Evolutionary conservation across 2,888 invertebrate genomes (phyloP).

Genomic region (Trachelus tabidus): DNA sequence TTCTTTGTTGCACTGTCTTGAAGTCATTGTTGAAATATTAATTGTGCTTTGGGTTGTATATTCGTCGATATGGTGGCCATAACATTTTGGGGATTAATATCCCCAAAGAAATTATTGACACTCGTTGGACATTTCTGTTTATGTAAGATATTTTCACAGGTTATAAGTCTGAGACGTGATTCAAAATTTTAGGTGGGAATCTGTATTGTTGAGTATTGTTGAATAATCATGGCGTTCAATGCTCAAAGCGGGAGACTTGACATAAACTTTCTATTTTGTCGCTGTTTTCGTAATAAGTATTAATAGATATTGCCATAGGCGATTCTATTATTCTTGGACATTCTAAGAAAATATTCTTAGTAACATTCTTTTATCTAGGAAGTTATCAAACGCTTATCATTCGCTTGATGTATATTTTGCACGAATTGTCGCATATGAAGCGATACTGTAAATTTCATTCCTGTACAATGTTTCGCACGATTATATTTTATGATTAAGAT

Average conservation of each 20-base stretch:
- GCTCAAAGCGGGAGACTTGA: background rate
- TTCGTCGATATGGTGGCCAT: background rate
- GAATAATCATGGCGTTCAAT: background rate
- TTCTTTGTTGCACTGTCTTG: background rate
- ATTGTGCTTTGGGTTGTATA: background rate
- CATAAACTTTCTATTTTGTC: background rate
- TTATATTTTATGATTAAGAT: too few relatives aligned
- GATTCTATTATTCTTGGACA: background rate
- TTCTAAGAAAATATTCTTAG: too few relatives aligned
- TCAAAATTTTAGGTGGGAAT: background rate
- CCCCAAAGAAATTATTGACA: conserved; percentile 34
- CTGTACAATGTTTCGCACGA: too few relatives aligned
- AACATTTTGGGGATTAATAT: conserved; percentile 24
- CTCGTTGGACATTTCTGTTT: conserved; percentile 40
- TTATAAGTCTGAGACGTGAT: background rate
- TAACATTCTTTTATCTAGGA: too few relatives aligned
- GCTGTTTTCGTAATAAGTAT: background rate
- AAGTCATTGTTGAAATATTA: background rate
- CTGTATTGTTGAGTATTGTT: background rate
- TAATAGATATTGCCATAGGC: background rate
- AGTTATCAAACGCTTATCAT: too few relatives aligned
- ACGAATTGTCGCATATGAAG: too few relatives aligned
- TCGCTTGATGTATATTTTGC: too few relatives aligned
- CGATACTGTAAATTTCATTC: too few relatives aligned
- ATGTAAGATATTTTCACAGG: conserved; percentile 41